Evolutionary conservation across 2,888 invertebrate species (phyloP).

Genomic region (Conus canariensis): DNA sequence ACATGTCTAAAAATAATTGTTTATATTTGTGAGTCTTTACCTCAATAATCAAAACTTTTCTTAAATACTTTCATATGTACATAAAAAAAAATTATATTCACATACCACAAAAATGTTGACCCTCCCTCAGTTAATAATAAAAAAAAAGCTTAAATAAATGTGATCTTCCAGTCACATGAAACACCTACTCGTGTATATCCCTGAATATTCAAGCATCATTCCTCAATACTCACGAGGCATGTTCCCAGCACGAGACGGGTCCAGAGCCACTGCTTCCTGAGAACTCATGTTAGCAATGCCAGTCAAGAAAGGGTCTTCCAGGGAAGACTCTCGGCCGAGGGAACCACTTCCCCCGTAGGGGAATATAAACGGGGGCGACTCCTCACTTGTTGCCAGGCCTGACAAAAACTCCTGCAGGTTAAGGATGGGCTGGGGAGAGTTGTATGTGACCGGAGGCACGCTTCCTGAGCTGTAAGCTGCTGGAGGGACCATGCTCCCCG

Average conservation of each 20-base stretch:
- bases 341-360: not conserved
- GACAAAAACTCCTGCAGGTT: slow-evolving; percentile 42
- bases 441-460: not conserved
- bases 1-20: too few relatives aligned
- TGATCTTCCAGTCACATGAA: too few relatives aligned
- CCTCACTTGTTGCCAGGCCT: slow-evolving; percentile 17
- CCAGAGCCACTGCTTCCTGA: not conserved
- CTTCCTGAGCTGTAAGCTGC: not conserved
- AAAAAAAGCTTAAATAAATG: too few relatives aligned
- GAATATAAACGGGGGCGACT: slow-evolving; percentile 1
- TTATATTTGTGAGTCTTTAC: too few relatives aligned
- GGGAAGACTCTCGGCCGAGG: not conserved
- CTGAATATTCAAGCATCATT: too few relatives aligned
- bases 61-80: too few relatives aligned
- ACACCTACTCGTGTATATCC: too few relatives aligned
- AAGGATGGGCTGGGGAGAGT: slow-evolving; percentile 33
- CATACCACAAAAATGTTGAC: too few relatives aligned
- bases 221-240: slow-evolving; percentile 13
- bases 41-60: too few relatives aligned
- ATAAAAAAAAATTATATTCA: too few relatives aligned
- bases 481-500: not conserved
- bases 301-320: slow-evolving; percentile 28
- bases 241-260: not conserved
- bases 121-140: too few relatives aligned
- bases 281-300: not conserved